Percentiles rank a stretch among this genome's conserved stretches.
These are phyloP conservation scores for Cyphomyrmex costatus DNA, from an alignment of 1,140 invertebrate genomes.

Conservation along the genomic window DNA sequence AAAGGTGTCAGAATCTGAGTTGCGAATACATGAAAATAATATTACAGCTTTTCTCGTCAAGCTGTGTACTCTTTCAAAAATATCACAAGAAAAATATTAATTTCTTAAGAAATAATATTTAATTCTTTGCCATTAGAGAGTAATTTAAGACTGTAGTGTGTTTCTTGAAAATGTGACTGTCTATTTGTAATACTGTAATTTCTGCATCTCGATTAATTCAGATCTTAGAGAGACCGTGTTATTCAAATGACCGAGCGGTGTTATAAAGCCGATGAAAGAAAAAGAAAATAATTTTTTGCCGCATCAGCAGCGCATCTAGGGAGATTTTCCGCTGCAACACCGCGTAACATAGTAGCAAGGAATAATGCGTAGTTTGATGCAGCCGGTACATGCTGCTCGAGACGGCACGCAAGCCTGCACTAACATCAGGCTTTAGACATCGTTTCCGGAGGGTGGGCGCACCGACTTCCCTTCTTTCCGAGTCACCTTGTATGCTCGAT, in stretches of 20 bases:
- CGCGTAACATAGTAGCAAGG: slow-evolving; percentile 40
- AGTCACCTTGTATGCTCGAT: slow-evolving; percentile 54
- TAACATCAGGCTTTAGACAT: slow-evolving; percentile 55
- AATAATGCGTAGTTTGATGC: slow-evolving; percentile 60
- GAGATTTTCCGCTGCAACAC: slow-evolving; percentile 48
- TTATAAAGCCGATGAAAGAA: slow-evolving; percentile 19
- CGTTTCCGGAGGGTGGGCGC: slow-evolving; percentile 65
- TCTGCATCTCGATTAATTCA: background rate
- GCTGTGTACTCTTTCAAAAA: background rate
- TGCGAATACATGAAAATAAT: background rate
- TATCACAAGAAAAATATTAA: background rate
- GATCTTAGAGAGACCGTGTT: background rate
- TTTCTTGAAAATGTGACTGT: background rate
- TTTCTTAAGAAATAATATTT: background rate
- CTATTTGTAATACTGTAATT: background rate
- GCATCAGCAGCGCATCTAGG: slow-evolving; percentile 37
- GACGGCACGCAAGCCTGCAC: slow-evolving; percentile 66
- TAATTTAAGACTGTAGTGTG: background rate
- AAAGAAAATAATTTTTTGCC: slow-evolving; percentile 8
- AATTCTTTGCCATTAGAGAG: background rate
- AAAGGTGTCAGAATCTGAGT: slow-evolving; percentile 12
- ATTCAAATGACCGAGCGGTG: slow-evolving; percentile 7
- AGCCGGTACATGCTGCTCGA: slow-evolving; percentile 40
- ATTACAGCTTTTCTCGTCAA: background rate
- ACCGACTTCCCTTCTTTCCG: slow-evolving; percentile 63